A percentile compares a stretch with the other conserved stretches of the same genome.
Conservation (phyloP, 2,113 vertebrate species). For the Brachypodius melanocephalos region DNA sequence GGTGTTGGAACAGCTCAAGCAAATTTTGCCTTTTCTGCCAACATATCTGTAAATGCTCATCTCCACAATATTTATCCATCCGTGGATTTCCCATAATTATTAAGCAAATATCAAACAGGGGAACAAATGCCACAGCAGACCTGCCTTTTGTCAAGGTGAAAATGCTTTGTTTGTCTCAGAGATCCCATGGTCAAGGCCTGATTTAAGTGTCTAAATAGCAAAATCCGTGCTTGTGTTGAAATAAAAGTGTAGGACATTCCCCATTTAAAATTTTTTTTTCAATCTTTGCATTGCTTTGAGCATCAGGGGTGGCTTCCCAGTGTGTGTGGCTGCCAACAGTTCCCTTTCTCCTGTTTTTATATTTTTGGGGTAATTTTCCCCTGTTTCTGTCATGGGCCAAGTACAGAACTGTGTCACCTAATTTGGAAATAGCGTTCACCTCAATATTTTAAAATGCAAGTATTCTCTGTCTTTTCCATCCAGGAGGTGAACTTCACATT, state of each 20-base stretch:
- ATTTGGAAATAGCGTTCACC: background rate
- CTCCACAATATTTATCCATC: background rate
- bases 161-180: background rate
- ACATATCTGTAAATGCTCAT: background rate
- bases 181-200: background rate
- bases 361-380: background rate
- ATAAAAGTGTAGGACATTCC: background rate
- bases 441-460: background rate
- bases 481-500: background rate
- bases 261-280: too few relatives aligned
- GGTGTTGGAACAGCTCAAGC: background rate
- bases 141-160: background rate
- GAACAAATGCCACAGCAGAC: background rate
- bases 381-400: background rate
- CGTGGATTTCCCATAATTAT: background rate
- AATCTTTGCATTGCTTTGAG: background rate
- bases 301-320: background rate
- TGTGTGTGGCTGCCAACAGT: background rate
- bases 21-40: background rate
- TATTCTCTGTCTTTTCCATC: background rate
- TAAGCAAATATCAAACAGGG: background rate
- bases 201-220: background rate
- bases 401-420: background rate
- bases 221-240: background rate
- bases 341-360: background rate